Conservation (phyloP, 2,888 invertebrate genomes). For the Rhagium mordax region DNA sequence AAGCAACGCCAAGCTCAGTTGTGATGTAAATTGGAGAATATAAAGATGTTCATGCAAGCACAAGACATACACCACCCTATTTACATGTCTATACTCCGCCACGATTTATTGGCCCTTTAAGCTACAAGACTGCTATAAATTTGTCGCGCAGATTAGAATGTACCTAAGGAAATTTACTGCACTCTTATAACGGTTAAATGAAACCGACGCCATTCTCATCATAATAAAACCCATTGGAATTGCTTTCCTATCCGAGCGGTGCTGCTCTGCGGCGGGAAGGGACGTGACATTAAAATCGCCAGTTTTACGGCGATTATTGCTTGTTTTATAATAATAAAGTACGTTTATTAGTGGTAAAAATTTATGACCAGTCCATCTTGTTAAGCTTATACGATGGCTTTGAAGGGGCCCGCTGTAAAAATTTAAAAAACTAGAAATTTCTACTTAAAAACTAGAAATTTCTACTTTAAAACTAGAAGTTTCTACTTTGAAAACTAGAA, state of each 20-base stretch:
- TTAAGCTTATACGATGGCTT: too few relatives aligned
- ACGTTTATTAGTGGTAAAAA: conserved; percentile 12
- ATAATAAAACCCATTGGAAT: conserved; percentile 46
- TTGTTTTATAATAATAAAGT: conserved; percentile 22
- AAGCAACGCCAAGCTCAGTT: conserved; percentile 20
- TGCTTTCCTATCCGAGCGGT: conserved; percentile 37
- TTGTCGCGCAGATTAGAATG: conserved; percentile 64
- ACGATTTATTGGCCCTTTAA: conserved; percentile 56
- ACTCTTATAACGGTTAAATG: conserved; percentile 56
- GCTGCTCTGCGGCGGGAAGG: background rate
- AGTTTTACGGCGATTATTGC: conserved; percentile 22
- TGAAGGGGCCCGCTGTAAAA: too few relatives aligned
- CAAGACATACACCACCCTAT: conserved; percentile 49
- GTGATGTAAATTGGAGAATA: conserved; percentile 31
- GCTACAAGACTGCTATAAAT: conserved; percentile 63
- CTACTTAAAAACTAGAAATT: too few relatives aligned
- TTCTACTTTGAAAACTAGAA: too few relatives aligned
- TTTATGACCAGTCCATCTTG: too few relatives aligned
- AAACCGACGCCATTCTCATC: conserved; percentile 48
- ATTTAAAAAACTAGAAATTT: too few relatives aligned
- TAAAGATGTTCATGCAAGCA: conserved; percentile 30
- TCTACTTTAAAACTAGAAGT: too few relatives aligned
- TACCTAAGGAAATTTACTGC: conserved; percentile 64
- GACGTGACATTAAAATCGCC: conserved; percentile 22
- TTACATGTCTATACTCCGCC: conserved; percentile 63